These are phyloP conservation scores for Ylistrum balloti DNA, from an alignment of 1,140 invertebrate genomes.

Conservation along the genomic window DNA sequence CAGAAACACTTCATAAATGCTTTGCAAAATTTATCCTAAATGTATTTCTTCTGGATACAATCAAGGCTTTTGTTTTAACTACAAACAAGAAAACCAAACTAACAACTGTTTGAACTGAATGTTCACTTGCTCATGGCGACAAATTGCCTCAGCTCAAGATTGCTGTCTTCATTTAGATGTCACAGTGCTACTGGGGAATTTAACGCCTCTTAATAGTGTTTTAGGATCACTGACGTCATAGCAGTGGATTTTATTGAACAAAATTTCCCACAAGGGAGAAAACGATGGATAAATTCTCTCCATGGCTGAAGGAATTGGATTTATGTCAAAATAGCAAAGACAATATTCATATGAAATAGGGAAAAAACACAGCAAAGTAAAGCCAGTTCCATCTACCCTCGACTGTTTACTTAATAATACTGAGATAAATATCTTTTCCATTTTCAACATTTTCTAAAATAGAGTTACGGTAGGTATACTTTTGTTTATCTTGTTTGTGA, in stretches of 20 bases:
- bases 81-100: not conserved
- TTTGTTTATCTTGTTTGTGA: too few species aligned
- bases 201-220: conserved; percentile 1
- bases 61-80: not conserved
- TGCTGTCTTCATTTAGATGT: conserved; percentile 33
- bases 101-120: not conserved
- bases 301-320: not conserved
- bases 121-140: not conserved
- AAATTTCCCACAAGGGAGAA: conserved; percentile 6
- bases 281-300: conserved; percentile 23
- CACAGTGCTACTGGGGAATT: not conserved
- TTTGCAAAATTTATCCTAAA: not conserved
- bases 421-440: not conserved
- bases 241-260: not conserved
- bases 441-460: not conserved
- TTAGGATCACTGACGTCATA: not conserved
- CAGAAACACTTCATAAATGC: too few species aligned
- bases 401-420: not conserved
- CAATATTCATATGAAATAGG: not conserved
- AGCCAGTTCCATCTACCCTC: not conserved
- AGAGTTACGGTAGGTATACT: too few species aligned
- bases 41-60: not conserved
- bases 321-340: conserved; percentile 35
- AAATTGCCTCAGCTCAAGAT: not conserved
- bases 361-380: not conserved